Conservation (phyloP, 92 coral and sea anemone genomes). For the Pocillopora meandrina region DNA sequence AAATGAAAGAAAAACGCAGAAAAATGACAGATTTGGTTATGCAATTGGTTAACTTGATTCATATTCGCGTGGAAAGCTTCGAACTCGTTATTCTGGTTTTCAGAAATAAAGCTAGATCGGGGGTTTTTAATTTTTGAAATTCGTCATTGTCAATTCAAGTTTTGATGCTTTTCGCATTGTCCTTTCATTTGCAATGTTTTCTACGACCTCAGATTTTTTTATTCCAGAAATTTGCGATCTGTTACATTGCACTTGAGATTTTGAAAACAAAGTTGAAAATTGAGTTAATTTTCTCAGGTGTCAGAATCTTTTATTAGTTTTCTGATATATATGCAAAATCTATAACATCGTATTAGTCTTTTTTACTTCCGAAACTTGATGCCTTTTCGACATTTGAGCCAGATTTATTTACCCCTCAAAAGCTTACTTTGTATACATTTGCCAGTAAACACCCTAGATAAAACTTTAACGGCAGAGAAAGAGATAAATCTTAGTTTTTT, state of each 20-base stretch:
- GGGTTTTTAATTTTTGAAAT: not conserved
- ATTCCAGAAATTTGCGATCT: not conserved
- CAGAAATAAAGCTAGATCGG: not conserved
- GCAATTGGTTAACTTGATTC: not conserved
- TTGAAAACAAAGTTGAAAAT: not conserved
- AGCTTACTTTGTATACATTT: not conserved
- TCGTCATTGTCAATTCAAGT: not conserved
- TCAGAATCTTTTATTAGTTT: not conserved
- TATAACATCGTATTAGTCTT: not conserved
- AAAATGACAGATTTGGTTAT: not conserved
- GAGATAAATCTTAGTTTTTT: too few species aligned
- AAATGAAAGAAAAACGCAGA: not conserved
- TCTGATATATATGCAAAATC: conserved; percentile 12
- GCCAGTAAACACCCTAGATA: not conserved
- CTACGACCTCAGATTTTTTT: not conserved
- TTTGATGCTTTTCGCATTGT: not conserved
- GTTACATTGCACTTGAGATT: not conserved
- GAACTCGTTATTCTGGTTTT: not conserved
- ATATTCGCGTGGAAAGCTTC: not conserved
- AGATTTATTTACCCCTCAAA: not conserved
- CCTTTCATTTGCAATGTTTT: not conserved
- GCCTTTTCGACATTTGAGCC: not conserved
- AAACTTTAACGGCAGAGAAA: too few species aligned
- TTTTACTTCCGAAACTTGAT: not conserved
- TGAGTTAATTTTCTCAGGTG: not conserved